Conservation (phyloP, 2,113 vertebrate species). For the Hemiscyllium ocellatum region DNA sequence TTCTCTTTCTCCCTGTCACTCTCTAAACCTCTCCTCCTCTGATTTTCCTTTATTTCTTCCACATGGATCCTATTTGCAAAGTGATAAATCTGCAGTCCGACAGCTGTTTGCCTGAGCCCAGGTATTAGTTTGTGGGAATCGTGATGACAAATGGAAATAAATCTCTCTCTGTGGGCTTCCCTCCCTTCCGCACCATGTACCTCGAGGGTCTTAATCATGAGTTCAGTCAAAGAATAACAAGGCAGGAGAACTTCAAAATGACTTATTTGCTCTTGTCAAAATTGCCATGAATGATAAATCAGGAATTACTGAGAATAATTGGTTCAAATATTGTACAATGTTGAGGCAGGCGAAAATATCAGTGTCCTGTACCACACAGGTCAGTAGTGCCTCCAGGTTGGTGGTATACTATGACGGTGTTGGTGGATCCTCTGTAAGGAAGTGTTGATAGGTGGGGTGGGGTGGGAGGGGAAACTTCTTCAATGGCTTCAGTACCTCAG, state of each 20-base stretch:
- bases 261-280: background rate
- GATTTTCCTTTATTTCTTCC: background rate
- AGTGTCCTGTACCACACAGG: background rate
- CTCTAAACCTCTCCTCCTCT: background rate
- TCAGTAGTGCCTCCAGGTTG: background rate
- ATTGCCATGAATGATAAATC: background rate
- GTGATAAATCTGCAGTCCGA: background rate
- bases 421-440: background rate
- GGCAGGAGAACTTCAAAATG: background rate
- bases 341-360: background rate
- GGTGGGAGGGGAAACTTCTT: background rate
- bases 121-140: background rate
- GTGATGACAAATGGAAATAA: slow-evolving; percentile 3
- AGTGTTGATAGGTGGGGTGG: no score
- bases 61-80: background rate
- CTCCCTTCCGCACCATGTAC: background rate
- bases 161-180: background rate
- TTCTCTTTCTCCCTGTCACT: background rate
- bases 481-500: background rate
- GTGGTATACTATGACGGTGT: background rate
- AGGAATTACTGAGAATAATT: background rate
- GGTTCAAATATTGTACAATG: background rate
- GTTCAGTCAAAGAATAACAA: background rate
- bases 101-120: background rate
- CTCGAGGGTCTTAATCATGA: background rate